Base-by-base conservation (phyloP, 2,113 vertebrate genomes). In the Azemiops feae region DNA sequence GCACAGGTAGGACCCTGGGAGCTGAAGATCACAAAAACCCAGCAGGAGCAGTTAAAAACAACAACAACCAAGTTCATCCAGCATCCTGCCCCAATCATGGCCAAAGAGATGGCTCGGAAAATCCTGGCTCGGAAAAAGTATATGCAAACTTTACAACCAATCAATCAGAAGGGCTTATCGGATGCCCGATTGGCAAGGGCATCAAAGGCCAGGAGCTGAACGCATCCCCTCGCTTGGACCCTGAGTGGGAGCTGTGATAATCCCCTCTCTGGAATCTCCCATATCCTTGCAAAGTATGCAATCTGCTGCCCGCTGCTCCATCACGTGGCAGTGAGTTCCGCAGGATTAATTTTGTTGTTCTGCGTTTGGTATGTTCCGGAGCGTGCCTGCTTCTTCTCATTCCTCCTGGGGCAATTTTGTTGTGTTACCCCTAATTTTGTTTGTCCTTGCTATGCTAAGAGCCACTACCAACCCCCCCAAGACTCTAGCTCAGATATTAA, bases 291-390 rank as follows among this genome's bases (percentile, higher is more conserved):
- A 74, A 39, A 74, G 69, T 5, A 74, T 18, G n/a, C 27, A 64
- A 1, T 4, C 1, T 4, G 11, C 69, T 20, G n/a, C n/a, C n/a
- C 14, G 2, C 69, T 3, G 2, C 2, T 74, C 14, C n/a, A 39
- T 39, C 69, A 20, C 20, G 34, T 81, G 18, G 34, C 16, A 0
- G 69, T 81, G 69, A 81, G 69, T 81, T 81, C 69, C 34, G 1
- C 34, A 39, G 69, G 69, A 69, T 81, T 81, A 39, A 81, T 39
- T 81, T 7, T 8, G 34, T 18, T 5, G 54, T 55, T 18, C 16
- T 39, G 34, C 5, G 16, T 20, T 81, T 7, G n/a, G 5, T 8
- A 39, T 0, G 1, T 20, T 39, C 2, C 5, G 1, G 34, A 2
- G 69, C 69, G 0, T 1, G 5, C 7, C n/a, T 20, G n/a, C n/a